These are phyloP conservation scores for Melanotaenia trifasciata DNA, from an alignment of 2,797 vertebrate species.

Conservation along the genomic window DNA sequence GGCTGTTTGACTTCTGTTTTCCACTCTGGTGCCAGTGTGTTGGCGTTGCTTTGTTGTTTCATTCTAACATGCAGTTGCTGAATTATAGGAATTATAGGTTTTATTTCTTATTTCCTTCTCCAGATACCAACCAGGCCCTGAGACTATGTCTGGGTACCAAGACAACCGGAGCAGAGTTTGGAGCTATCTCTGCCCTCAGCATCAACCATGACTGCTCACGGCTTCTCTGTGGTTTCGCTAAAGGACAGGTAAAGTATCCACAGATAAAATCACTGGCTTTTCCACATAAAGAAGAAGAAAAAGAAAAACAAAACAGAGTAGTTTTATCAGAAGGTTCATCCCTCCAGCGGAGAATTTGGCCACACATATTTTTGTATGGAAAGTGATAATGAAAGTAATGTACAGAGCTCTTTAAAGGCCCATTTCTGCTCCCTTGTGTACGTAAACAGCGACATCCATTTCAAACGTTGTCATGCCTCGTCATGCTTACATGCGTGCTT, in stretches of 20 bases:
- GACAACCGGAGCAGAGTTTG: slow-evolving; percentile 92
- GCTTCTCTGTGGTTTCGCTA: slow-evolving; percentile 96
- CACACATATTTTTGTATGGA: no score
- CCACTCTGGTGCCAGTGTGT: slow-evolving; percentile 22
- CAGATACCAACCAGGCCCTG: slow-evolving; percentile 96
- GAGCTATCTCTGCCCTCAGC: slow-evolving; percentile 94
- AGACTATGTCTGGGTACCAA: slow-evolving; percentile 94
- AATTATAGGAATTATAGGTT: neutral
- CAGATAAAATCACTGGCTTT: no score
- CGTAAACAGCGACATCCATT: no score
- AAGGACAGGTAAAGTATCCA: slow-evolving; percentile 89
- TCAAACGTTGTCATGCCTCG: no score
- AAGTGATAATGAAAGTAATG: no score
- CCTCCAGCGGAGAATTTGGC: no score
- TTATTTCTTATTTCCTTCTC: neutral
- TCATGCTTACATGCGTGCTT: no score
- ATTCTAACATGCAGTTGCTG: neutral
- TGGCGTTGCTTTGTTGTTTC: slow-evolving; percentile 4
- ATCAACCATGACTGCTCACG: slow-evolving; percentile 95
- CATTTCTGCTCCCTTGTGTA: no score
- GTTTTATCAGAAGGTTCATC: no score
- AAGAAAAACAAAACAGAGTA: no score
- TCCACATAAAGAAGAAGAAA: no score
- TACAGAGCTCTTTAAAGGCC: no score
- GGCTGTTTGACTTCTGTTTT: neutral